Evolutionary conservation across 2,113 vertebrate genomes (phyloP), one percentile per base, ranked within the genome.

Genomic region (Abramis brama): DNA sequence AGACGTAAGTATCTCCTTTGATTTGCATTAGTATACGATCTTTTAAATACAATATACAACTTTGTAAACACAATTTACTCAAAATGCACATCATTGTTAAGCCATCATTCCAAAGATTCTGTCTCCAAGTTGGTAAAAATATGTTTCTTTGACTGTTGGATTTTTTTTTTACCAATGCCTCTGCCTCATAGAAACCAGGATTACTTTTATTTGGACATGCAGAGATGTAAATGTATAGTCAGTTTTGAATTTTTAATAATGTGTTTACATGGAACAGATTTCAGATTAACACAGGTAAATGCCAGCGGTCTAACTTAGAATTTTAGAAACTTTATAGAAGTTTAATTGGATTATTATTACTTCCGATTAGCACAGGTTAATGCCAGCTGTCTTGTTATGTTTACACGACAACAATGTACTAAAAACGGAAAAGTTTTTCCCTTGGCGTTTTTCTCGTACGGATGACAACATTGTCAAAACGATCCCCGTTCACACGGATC

Each of bases 1-100:
- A 96, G 97, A 98, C 93, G 97, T 98, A 89, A 91, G 94, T 93
- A 86, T 73, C 10, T 73, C 9, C 4, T 43, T 73, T 73, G 33
- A n/a, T 43, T 71, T 1, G 68, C 68, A 39, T 19, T 33, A 23
- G 9, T n/a, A 71, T 71, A 43, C 0, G 2, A 39, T 3, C 17
- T 71, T 68, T 7, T 21, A 21, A 33, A 33, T 7, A 36, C 66
- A 36, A 19, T 68, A 36, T 68, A 5, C 66, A 36, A 21, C 30
- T 68, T 36, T 55, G 2, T 55, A 55, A 55, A 55, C 30, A 9
- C 7, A 66, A 33, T 66, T 30, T 66, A 23, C 21, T 6, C 7
- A 23, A 59, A 59, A 23, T 23, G 21, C 8, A n/a, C 57, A 59
- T n/a, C 2, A 59, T 59, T 19, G 17, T 21, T 3, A 59, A 70